Evolutionary conservation across 2,113 vertebrate species (phyloP), one percentile per base, ranked within the genome.

Genomic region (Sapayoa aenigma): DNA sequence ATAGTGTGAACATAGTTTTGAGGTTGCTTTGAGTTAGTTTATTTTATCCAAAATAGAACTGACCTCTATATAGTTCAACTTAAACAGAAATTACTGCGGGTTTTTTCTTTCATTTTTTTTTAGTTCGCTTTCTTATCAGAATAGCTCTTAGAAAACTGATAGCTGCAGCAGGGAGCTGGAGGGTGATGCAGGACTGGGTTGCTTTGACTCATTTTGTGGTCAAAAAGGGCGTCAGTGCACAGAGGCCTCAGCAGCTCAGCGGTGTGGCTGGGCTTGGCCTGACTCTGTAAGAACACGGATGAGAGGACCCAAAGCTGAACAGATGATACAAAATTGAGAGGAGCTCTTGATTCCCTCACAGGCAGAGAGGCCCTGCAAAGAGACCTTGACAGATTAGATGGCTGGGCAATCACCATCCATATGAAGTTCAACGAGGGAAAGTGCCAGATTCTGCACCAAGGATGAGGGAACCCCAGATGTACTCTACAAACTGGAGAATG

Each of bases 171-270:
- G 2, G 9, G 58, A 41, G 18, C 4, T 3, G 6, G 16, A 25
- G 31, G 1, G 5, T 11, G n/a, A 24, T 17, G 30, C 5, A 49
- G 67, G 16, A 23, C 25, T 6, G 1, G 4, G 56, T 4, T 22
- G 46, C 24, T 62, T 37, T 22, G 27, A 30, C 11, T 10, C 9
- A 10, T 14, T 49, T 12, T 3, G 1, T 21, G 41, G 50, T 30
- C 46, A 12, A 39, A 39, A 5, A 22, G 18, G 6, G 21, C 4
- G 2, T 10, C 13, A 33, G 21, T 28, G 6, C 6, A 9, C 0
- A 0, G 23, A 37, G 18, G 35, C 62, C 17, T 9, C 9, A 20
- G 59, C 74, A 53, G 31, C 65, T 42, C 65, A 11, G n/a, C 37
- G 14, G 16, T 1, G 37, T 5, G 25, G 13, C 17, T 7, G 53